Conservation (phyloP, 2,888 invertebrate species). For the Perizoma flavofasciatum region DNA sequence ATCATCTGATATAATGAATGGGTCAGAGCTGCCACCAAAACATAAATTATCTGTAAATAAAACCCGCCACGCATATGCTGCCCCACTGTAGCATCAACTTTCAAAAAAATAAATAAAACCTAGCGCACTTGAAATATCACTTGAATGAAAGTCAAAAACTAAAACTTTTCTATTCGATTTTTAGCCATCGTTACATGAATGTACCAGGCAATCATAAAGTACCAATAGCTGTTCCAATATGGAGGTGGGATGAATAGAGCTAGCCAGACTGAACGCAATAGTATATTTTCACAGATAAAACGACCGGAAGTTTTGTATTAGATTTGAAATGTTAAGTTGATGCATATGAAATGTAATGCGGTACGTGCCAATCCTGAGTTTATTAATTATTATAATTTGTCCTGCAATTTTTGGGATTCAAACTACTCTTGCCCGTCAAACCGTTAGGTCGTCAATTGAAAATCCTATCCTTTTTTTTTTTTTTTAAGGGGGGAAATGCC, state of each 20-base stretch:
- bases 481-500: too few species aligned
- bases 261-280: constrained; percentile 12
- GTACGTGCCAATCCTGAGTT: too few species aligned
- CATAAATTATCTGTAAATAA: too few species aligned
- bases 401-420: too few species aligned
- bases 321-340: constrained; percentile 21
- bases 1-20: too few species aligned
- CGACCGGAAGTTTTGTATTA: constrained; percentile 20
- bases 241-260: constrained; percentile 26
- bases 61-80: not conserved
- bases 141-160: constrained; percentile 26
- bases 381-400: too few species aligned
- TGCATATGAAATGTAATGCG: too few species aligned
- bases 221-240: constrained; percentile 21
- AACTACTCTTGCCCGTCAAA: too few species aligned
- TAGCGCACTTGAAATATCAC: constrained; percentile 2
- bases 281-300: constrained; percentile 19
- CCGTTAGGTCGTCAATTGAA: too few species aligned
- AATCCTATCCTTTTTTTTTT: too few species aligned
- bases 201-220: constrained; percentile 30
- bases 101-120: constrained; percentile 13
- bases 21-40: too few species aligned
- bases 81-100: not conserved
- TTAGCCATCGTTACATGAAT: constrained; percentile 13
- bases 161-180: constrained; percentile 20